Percentiles rank a stretch among this genome's conserved stretches.
Evolutionary conservation across 1,140 invertebrate genomes (phyloP).

Genomic region (Aphelinus atriplicis): DNA sequence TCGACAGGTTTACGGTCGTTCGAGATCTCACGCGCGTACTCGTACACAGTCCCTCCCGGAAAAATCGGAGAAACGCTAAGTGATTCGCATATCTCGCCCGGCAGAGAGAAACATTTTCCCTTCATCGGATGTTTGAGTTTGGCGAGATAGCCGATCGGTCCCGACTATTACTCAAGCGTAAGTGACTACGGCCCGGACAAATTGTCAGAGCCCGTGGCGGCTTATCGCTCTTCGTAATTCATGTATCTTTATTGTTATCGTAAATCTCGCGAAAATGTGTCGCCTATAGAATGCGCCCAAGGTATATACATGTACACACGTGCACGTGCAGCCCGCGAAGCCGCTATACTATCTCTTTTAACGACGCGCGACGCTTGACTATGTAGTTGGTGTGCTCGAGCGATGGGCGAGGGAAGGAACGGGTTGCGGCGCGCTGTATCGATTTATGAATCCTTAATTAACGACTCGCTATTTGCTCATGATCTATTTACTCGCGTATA

Average conservation of each 20-base stretch:
- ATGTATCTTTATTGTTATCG: conserved; percentile 29
- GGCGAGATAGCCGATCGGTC: neutral
- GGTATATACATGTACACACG: neutral
- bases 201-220: neutral
- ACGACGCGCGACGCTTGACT: too few relatives aligned
- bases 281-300: neutral
- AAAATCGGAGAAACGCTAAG: too few relatives aligned
- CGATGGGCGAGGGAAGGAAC: neutral
- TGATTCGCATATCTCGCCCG: too few relatives aligned
- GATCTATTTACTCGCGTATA: neutral
- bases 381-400: too few relatives aligned
- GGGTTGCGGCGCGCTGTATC: neutral
- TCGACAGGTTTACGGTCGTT: too few relatives aligned
- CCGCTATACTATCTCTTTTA: neutral
- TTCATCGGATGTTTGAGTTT: too few relatives aligned
- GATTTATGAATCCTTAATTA: conserved; percentile 16
- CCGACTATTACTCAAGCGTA: neutral
- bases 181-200: neutral
- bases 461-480: neutral
- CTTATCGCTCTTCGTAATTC: conserved; percentile 29
- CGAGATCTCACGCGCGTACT: too few relatives aligned
- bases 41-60: too few relatives aligned
- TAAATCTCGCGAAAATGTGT: conserved; percentile 32
- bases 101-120: too few relatives aligned
- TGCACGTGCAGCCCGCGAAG: neutral